These are phyloP conservation scores for Timema podura DNA, from an alignment of 2,888 invertebrate genomes.

Conservation along the genomic window DNA sequence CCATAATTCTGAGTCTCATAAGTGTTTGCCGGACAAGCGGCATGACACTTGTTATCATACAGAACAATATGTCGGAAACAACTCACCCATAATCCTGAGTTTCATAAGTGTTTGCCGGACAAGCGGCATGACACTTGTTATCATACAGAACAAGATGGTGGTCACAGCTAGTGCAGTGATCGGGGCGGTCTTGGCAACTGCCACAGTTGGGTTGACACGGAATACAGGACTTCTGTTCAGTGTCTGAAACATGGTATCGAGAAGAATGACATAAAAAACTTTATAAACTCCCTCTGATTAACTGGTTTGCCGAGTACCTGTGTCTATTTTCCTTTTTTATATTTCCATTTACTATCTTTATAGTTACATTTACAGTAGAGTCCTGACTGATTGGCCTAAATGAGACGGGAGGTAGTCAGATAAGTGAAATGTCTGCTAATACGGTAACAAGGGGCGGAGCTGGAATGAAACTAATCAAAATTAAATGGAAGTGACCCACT, in stretches of 20 bases:
- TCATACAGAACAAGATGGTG: slow-evolving; percentile 80
- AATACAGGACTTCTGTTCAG: slow-evolving; percentile 69
- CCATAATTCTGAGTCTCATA: slow-evolving; percentile 84
- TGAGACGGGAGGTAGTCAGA: too few relatives aligned
- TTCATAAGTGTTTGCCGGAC: slow-evolving; percentile 77
- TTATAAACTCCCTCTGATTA: too few relatives aligned
- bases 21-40: slow-evolving; percentile 75
- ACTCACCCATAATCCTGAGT: slow-evolving; percentile 76
- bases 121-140: slow-evolving; percentile 77
- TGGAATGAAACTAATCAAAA: too few relatives aligned
- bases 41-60: slow-evolving; percentile 64
- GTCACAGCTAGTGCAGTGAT: slow-evolving; percentile 82
- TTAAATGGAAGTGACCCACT: too few relatives aligned
- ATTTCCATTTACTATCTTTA: too few relatives aligned
- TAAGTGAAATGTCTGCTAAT: too few relatives aligned
- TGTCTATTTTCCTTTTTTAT: too few relatives aligned
- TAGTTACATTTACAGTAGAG: too few relatives aligned
- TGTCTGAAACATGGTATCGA: slow-evolving; percentile 47
- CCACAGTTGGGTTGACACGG: slow-evolving; percentile 84
- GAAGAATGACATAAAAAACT: too few relatives aligned
- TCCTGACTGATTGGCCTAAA: too few relatives aligned
- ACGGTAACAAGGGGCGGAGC: too few relatives aligned
- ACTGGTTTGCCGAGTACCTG: too few relatives aligned
- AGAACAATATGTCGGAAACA: neutral
- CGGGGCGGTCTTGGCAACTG: slow-evolving; percentile 76